Conservation (phyloP, 1,140 invertebrate species). For the Aphaenogaster rudis region DNA sequence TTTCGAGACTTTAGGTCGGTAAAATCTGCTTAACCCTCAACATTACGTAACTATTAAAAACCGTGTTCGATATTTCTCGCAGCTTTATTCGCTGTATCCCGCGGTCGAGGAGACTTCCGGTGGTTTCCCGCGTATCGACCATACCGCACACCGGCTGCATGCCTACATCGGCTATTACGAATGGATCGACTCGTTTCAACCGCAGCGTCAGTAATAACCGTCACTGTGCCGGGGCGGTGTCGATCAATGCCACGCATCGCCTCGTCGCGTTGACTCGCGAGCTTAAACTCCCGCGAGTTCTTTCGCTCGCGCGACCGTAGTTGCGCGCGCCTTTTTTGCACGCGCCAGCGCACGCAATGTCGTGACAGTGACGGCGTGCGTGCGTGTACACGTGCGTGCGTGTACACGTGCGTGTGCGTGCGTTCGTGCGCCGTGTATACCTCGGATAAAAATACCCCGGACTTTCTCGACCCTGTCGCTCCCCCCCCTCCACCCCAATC, state of each 20-base stretch:
- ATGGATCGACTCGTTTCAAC: not conserved
- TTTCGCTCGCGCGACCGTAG: not conserved
- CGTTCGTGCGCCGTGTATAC: slow-evolving; percentile 25
- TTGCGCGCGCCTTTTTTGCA: not conserved
- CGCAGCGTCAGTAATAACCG: not conserved
- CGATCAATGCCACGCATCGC: slow-evolving; percentile 40
- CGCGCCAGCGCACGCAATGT: slow-evolving; percentile 22
- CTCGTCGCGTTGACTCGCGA: slow-evolving; percentile 22
- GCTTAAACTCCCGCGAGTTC: slow-evolving; percentile 23
- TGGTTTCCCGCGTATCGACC: not conserved
- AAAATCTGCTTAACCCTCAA: not conserved
- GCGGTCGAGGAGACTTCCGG: not conserved
- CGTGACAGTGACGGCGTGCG: slow-evolving; percentile 19
- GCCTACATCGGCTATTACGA: not conserved
- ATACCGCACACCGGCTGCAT: not conserved
- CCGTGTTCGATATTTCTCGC: no score
- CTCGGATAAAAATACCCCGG: slow-evolving; percentile 73
- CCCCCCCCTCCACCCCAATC: not conserved
- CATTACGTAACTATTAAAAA: not conserved
- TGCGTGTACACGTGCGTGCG: not conserved
- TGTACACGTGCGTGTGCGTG: not conserved
- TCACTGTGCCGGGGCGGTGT: not conserved
- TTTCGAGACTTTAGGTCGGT: not conserved
- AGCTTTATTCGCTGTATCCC: not conserved
- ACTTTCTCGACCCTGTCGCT: slow-evolving; percentile 23